phyloP scores from a whole-genome alignment of 1,140 invertebrate genomes.

The Caenorhabditis latens region DNA sequence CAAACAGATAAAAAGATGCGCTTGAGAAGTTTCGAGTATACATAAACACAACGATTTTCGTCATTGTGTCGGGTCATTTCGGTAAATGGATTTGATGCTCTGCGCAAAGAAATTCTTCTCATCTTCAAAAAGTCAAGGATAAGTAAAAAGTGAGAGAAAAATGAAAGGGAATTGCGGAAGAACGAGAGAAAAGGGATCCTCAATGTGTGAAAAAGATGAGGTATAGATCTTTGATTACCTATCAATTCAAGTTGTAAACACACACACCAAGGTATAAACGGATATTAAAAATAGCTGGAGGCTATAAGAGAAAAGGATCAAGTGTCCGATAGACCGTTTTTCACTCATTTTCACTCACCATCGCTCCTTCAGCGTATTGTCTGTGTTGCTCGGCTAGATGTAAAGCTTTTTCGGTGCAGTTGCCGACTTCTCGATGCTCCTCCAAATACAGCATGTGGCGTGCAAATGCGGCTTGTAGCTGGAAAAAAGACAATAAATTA shows the following conservation, averaged over 20 bases:
- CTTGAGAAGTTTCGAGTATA: slow-evolving; percentile 53
- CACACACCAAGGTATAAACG: slow-evolving; percentile 83
- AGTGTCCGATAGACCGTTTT: slow-evolving; percentile 82
- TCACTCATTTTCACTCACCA: slow-evolving; percentile 81
- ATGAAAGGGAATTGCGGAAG: neutral
- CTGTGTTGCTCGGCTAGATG: slow-evolving; percentile 48
- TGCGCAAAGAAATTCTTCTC: neutral
- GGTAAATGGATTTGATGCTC: slow-evolving; percentile 47
- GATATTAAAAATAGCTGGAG: slow-evolving; percentile 85
- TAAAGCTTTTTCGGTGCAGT: slow-evolving; percentile 69
- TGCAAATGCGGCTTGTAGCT: slow-evolving; percentile 76
- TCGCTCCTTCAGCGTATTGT: slow-evolving; percentile 72
- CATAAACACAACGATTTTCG: slow-evolving; percentile 54
- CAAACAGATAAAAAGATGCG: slow-evolving; percentile 54
- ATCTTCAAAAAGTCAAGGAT: slow-evolving; percentile 34
- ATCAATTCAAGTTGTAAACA: slow-evolving; percentile 28
- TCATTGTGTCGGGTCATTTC: slow-evolving; percentile 49
- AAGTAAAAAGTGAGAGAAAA: neutral
- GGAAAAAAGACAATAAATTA: slow-evolving; percentile 69
- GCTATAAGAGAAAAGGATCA: slow-evolving; percentile 57
- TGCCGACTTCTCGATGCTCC: slow-evolving; percentile 76
- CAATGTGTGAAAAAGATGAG: slow-evolving; percentile 35
- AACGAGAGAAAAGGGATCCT: slow-evolving; percentile 17
- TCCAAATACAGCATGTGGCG: slow-evolving; percentile 77
- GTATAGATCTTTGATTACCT: slow-evolving; percentile 52